phyloP scores from a whole-genome alignment of 2,888 invertebrate species.

The Noctuana brunneofusca region DNA sequence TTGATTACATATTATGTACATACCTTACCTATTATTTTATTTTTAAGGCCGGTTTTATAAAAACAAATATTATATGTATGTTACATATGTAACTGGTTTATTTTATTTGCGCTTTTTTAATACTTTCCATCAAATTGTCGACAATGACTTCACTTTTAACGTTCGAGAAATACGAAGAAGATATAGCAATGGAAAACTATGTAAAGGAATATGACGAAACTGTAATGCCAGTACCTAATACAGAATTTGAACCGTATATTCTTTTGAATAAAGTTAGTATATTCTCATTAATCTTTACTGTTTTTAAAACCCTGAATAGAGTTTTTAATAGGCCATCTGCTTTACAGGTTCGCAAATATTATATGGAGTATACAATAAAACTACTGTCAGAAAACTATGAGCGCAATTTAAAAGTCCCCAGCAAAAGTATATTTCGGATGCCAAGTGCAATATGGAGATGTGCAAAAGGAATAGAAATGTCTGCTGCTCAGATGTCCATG shows the following conservation, averaged over 20 bases:
- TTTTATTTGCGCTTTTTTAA: neutral
- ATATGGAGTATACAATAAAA: conserved; percentile 72
- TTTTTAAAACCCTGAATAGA: neutral
- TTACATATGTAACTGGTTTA: neutral
- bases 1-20: too few relatives aligned
- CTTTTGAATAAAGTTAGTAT: conserved; percentile 72
- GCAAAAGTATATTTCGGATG: conserved; percentile 65
- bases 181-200: conserved; percentile 55
- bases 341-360: conserved; percentile 73
- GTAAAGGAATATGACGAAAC: conserved; percentile 62
- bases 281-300: neutral
- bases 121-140: neutral
- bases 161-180: conserved; percentile 47
- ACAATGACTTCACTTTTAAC: conserved; percentile 15
- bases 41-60: too few relatives aligned
- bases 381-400: conserved; percentile 70
- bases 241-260: conserved; percentile 69
- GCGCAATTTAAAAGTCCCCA: conserved; percentile 62
- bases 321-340: neutral
- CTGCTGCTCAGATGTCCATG: conserved; percentile 73
- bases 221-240: conserved; percentile 63
- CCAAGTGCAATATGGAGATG: conserved; percentile 78
- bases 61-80: too few relatives aligned
- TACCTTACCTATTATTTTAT: too few relatives aligned
- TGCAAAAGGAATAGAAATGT: conserved; percentile 70